These are phyloP conservation scores for Hydractinia echinata DNA, from an alignment of 30 jellyfish, hydroid and myxozoan genomes.

Conservation along the genomic window DNA sequence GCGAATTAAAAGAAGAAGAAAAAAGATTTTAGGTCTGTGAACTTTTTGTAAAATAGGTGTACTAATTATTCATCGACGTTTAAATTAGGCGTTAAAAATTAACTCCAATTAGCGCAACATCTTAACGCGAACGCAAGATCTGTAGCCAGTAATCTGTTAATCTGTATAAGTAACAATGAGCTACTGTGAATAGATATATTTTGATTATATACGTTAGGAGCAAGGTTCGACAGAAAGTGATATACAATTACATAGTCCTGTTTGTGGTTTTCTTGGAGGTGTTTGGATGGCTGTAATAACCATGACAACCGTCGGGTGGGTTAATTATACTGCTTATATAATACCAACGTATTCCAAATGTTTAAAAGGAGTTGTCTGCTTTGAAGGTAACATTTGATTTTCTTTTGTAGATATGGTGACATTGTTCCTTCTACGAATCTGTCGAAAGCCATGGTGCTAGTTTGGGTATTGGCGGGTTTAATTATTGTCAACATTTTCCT, in stretches of 20 bases:
- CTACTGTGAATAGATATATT: too few relatives aligned
- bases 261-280: neutral
- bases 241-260: neutral
- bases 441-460: neutral
- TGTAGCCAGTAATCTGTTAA: too few relatives aligned
- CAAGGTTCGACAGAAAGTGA: constrained; percentile 20
- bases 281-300: constrained; percentile 20
- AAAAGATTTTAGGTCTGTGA: too few relatives aligned
- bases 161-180: too few relatives aligned
- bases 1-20: too few relatives aligned
- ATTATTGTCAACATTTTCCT: neutral
- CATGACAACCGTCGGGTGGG: constrained; percentile 31
- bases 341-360: neutral
- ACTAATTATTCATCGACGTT: too few relatives aligned
- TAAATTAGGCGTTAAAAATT: too few relatives aligned
- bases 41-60: too few relatives aligned
- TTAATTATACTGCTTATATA: neutral
- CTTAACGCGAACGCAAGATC: too few relatives aligned
- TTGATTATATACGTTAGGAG: constrained; percentile 11
- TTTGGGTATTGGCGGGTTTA: neutral
- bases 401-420: constrained; percentile 7
- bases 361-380: neutral
- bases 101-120: too few relatives aligned
- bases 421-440: neutral
- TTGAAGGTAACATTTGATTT: neutral